Evolutionary conservation across 2,797 vertebrate genomes (phyloP).

Genomic region (Vespertilio murinus): DNA sequence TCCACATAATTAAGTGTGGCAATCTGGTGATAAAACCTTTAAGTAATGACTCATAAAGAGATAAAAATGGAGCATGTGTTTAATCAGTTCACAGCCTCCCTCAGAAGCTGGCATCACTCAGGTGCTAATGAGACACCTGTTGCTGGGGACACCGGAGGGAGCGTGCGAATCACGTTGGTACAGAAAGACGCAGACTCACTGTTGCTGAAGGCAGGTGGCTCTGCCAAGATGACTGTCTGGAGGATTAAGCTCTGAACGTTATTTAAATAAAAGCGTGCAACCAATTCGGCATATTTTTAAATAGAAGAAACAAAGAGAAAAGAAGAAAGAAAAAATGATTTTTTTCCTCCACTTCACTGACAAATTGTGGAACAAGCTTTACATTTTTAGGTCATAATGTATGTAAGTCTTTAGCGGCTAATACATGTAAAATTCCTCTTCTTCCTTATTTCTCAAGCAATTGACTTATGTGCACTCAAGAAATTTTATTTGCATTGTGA

Average conservation of each 20-base stretch:
- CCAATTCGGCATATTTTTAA: background rate
- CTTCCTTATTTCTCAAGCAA: background rate
- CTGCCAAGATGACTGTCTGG: constrained; percentile 42
- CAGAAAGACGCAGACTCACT: background rate
- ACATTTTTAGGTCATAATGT: background rate
- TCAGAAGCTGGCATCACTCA: constrained; percentile 82
- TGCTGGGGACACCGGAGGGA: constrained; percentile 80
- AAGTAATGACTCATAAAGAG: constrained; percentile 87
- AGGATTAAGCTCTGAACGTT: constrained; percentile 51
- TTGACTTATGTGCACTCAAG: background rate
- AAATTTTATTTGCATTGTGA: background rate
- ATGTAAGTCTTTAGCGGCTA: background rate
- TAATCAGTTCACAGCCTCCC: constrained; percentile 85
- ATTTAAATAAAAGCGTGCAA: constrained; percentile 48
- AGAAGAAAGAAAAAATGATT: background rate
- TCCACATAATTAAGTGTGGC: constrained; percentile 84
- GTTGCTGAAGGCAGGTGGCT: constrained; percentile 58
- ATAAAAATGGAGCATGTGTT: constrained; percentile 87
- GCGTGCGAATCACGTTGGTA: constrained; percentile 45
- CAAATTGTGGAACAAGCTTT: background rate
- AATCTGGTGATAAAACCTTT: constrained; percentile 87
- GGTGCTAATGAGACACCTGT: constrained; percentile 88
- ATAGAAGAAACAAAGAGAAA: background rate
- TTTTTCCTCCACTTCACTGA: background rate
- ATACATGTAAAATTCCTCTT: background rate